These are phyloP conservation scores for Tenthredo amoena DNA, from an alignment of 2,888 invertebrate species.

Conservation along the genomic window DNA sequence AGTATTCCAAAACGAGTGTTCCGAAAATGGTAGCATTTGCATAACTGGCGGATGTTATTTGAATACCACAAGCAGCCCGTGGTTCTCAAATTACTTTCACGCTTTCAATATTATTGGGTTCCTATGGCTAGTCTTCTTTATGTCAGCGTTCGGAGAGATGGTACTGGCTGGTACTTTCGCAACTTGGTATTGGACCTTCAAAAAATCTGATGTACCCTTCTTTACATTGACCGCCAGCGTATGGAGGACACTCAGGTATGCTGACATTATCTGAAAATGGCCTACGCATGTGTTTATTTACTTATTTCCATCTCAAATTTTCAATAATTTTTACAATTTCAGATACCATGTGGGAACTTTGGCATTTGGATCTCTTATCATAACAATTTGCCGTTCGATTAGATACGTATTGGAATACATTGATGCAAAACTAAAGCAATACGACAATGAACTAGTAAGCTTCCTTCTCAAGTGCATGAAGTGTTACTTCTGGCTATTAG, in stretches of 20 bases:
- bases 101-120: conserved; percentile 88
- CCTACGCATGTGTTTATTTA: not conserved
- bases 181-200: conserved; percentile 85
- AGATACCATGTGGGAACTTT: conserved; percentile 89
- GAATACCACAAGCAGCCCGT: conserved; percentile 82
- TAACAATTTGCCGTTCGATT: conserved; percentile 94
- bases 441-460: conserved; percentile 85
- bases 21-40: conserved; percentile 64
- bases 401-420: conserved; percentile 89
- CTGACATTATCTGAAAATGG: not conserved
- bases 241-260: conserved; percentile 84
- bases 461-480: conserved; percentile 87
- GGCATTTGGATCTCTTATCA: conserved; percentile 87
- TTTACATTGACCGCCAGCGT: conserved; percentile 90
- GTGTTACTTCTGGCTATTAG: conserved; percentile 93
- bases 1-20: conserved; percentile 80
- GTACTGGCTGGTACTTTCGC: conserved; percentile 93
- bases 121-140: conserved; percentile 95
- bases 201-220: conserved; percentile 89
- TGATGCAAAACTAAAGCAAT: conserved; percentile 91
- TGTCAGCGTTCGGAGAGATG: conserved; percentile 94
- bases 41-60: conserved; percentile 79
- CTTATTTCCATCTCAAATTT: not conserved
- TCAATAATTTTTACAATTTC: conserved; percentile 15
- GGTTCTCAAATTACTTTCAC: conserved; percentile 79